Percentiles rank a stretch among this genome's conserved stretches.
Evolutionary conservation across 2,797 vertebrate species (phyloP).

Genomic region (Danio choprae): DNA sequence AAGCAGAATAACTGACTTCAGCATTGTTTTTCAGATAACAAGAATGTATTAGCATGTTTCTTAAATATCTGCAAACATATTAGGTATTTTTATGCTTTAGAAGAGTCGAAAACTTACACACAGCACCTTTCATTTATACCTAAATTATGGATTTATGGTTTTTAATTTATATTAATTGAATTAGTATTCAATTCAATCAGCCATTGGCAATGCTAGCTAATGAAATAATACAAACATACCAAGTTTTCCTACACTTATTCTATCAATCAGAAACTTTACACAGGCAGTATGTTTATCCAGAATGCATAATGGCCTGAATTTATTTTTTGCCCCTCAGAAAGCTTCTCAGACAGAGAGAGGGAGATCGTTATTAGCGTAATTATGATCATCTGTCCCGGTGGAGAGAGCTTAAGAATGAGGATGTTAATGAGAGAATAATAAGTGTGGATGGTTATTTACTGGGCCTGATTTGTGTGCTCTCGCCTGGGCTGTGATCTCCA

Average conservation of each 20-base stretch:
- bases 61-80: no score
- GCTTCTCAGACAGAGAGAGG: neutral
- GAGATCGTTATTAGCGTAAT: slow-evolving; percentile 65
- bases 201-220: neutral
- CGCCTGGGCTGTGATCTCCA: slow-evolving; percentile 29
- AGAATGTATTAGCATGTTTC: no score
- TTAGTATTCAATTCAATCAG: neutral
- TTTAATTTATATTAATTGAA: neutral
- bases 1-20: no score
- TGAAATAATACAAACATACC: neutral
- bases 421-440: slow-evolving; percentile 64
- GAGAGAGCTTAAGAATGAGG: slow-evolving; percentile 63
- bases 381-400: slow-evolving; percentile 58
- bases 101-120: no score
- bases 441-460: slow-evolving; percentile 60
- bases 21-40: no score
- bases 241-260: neutral
- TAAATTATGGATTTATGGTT: neutral
- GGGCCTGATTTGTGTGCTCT: slow-evolving; percentile 37
- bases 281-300: neutral
- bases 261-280: neutral
- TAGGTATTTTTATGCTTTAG: no score
- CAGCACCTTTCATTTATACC: no score
- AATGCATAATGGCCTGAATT: slow-evolving; percentile 9
- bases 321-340: neutral